phyloP scores from a whole-genome alignment of 2,888 invertebrate species.

The Crocallis elinguaria region DNA sequence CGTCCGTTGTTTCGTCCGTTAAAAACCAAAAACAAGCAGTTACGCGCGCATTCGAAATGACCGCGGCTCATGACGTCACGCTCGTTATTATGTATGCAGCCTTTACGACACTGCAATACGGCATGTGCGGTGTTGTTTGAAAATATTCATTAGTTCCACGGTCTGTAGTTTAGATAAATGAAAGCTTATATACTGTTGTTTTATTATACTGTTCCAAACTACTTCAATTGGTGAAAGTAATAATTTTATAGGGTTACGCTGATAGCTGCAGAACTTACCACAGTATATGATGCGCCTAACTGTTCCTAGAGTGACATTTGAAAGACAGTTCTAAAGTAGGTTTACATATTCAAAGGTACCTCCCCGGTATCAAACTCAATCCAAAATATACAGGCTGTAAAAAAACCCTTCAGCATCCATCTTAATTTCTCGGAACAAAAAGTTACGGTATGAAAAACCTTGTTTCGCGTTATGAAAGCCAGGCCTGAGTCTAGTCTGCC shows the following conservation, averaged over 20 bases:
- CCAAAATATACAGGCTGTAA: too few relatives aligned
- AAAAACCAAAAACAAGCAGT: neutral
- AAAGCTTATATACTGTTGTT: neutral
- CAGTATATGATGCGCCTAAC: too few relatives aligned
- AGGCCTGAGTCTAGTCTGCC: constrained; percentile 26
- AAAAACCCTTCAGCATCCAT: neutral
- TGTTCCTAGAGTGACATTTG: too few relatives aligned
- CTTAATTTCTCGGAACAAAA: constrained; percentile 13
- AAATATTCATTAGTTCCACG: constrained; percentile 18
- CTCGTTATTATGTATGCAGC: constrained; percentile 17
- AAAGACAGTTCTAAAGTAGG: too few relatives aligned
- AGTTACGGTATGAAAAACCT: constrained; percentile 12
- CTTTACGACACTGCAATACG: constrained; percentile 18
- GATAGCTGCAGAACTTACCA: too few relatives aligned
- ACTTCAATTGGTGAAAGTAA: too few relatives aligned
- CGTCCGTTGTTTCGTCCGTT: neutral
- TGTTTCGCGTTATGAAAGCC: constrained; percentile 25
- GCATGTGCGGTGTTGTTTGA: constrained; percentile 7
- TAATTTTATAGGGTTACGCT: too few relatives aligned
- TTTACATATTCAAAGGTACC: too few relatives aligned
- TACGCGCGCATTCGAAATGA: neutral
- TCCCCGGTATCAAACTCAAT: too few relatives aligned
- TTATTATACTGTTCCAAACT: neutral
- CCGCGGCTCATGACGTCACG: neutral
- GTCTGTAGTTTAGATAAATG: neutral